Percentiles rank a stretch among this genome's conserved stretches.
Conservation (phyloP, 2,797 vertebrate species). For the Spinibarbus caldwelli region DNA sequence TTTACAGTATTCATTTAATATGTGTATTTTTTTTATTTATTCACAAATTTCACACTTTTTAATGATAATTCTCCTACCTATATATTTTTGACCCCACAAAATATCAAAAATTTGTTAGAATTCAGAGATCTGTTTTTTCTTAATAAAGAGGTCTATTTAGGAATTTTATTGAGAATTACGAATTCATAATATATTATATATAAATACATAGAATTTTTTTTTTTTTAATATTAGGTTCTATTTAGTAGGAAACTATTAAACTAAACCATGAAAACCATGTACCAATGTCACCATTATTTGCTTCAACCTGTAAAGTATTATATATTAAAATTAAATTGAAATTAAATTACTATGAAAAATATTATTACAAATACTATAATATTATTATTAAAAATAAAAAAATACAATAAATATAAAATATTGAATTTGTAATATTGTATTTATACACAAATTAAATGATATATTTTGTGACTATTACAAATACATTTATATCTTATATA, state of each 20-base stretch:
- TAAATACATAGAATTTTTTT: neutral
- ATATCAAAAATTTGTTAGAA: neutral
- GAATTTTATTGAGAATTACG: neutral
- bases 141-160: neutral
- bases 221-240: neutral
- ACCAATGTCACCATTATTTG: neutral
- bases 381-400: neutral
- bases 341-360: neutral
- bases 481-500: neutral
- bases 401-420: neutral
- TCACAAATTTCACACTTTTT: neutral
- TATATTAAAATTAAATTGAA: neutral
- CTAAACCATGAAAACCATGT: neutral
- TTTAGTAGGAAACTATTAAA: neutral
- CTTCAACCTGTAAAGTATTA: neutral
- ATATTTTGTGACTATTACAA: too few relatives aligned
- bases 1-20: neutral
- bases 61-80: neutral
- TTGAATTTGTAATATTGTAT: too few relatives aligned
- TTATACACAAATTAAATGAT: too few relatives aligned
- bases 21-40: neutral
- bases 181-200: neutral
- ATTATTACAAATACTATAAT: neutral
- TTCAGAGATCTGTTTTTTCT: neutral
- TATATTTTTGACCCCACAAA: neutral